Conservation (phyloP, 2,797 vertebrate species). For the Gymnopithys bicolor region DNA sequence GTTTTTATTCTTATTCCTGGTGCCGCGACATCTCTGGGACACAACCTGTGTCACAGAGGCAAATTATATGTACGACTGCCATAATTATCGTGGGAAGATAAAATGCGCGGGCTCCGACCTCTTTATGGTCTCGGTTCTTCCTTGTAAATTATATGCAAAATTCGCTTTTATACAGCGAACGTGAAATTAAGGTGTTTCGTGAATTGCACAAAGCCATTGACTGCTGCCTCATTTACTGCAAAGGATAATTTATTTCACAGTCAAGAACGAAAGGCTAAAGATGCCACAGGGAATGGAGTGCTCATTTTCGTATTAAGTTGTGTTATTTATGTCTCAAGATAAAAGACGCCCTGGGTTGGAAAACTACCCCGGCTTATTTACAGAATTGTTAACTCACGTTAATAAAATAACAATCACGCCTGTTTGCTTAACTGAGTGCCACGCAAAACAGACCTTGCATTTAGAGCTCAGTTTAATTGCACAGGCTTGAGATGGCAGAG, state of each 20-base stretch:
- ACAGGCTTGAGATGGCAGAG: neutral
- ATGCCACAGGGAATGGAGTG: conserved; percentile 14
- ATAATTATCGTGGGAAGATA: neutral
- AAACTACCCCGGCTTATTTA: conserved; percentile 24
- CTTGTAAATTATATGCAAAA: neutral
- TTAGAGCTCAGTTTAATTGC: conserved; percentile 9
- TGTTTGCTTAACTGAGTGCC: conserved; percentile 39
- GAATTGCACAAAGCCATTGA: neutral
- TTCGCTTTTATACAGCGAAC: neutral
- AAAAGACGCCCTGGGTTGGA: conserved; percentile 41
- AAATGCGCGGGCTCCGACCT: neutral
- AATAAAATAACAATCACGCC: conserved; percentile 47
- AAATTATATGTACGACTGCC: neutral
- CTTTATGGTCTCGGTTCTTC: neutral
- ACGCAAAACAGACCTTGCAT: conserved; percentile 4
- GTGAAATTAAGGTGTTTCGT: neutral
- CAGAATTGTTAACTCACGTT: conserved; percentile 12
- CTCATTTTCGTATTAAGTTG: conserved; percentile 34
- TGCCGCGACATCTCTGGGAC: neutral
- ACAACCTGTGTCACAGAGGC: neutral
- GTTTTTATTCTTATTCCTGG: neutral
- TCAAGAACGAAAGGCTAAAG: neutral
- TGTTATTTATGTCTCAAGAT: conserved; percentile 53
- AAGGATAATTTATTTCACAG: conserved; percentile 16
- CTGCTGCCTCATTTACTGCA: neutral